Evolutionary conservation across 1,140 invertebrate species (phyloP).

Genomic region (Samia ricini): DNA sequence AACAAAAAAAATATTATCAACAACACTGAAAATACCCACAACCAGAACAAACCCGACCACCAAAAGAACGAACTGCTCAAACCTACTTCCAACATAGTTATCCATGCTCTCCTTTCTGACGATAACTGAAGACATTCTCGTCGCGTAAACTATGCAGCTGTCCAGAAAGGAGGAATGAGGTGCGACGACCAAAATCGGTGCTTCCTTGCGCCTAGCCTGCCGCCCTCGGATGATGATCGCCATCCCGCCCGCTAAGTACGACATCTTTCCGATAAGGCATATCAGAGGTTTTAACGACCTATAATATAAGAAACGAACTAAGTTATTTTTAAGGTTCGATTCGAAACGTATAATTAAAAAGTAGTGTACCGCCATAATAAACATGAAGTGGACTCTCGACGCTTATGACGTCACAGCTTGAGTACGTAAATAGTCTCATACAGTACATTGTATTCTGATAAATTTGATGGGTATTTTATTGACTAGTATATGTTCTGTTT

Average conservation of each 20-base stretch:
- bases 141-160: conserved; percentile 88
- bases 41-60: conserved; percentile 12
- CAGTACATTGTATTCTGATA: no score
- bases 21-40: no score
- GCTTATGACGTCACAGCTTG: no score
- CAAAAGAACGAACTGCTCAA: conserved; percentile 21
- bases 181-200: conserved; percentile 90
- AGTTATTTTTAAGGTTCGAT: no score
- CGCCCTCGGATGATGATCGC: conserved; percentile 86
- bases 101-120: conserved; percentile 88
- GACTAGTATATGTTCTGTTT: no score
- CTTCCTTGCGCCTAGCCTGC: conserved; percentile 84
- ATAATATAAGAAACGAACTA: conserved; percentile 13
- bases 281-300: conserved; percentile 81
- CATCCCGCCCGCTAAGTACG: conserved; percentile 88
- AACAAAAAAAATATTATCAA: no score
- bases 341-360: no score
- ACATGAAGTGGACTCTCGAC: no score
- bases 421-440: no score
- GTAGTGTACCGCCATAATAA: no score
- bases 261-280: conserved; percentile 84
- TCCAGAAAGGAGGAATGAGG: conserved; percentile 94
- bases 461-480: no score
- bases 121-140: conserved; percentile 88
- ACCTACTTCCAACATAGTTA: conserved; percentile 91